Conservation (phyloP, 2,888 invertebrate genomes). For the Tipula confusa region DNA sequence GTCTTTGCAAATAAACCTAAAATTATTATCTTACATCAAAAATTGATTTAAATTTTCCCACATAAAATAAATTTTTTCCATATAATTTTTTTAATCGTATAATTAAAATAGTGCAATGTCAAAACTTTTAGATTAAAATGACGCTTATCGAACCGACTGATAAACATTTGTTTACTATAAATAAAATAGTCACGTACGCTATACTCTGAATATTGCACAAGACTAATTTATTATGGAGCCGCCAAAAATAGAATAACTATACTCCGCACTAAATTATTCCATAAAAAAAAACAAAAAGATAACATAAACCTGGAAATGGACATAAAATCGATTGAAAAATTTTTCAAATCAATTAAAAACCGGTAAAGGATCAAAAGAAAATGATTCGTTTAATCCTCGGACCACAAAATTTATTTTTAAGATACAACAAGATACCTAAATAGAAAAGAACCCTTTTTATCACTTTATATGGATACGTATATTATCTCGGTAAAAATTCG, state of each 20-base stretch:
- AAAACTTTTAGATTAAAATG: not conserved
- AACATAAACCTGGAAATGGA: not conserved
- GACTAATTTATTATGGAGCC: not conserved
- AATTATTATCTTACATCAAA: too few species aligned
- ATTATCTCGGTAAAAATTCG: not conserved
- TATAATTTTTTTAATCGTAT: too few species aligned
- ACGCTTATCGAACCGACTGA: not conserved
- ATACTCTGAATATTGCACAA: not conserved
- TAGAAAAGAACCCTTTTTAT: not conserved
- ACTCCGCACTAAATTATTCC: not conserved
- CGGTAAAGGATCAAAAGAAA: not conserved
- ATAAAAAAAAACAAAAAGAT: not conserved
- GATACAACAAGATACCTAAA: not conserved
- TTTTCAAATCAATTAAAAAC: not conserved
- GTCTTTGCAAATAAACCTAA: too few species aligned
- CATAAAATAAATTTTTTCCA: too few species aligned
- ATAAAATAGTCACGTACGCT: not conserved
- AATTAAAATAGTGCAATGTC: not conserved
- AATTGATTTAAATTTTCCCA: too few species aligned
- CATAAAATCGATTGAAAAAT: not conserved
- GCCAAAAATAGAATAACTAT: not conserved
- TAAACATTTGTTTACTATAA: not conserved
- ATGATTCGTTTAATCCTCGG: not conserved
- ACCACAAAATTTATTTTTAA: not conserved
- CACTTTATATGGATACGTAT: not conserved